Percentiles rank a stretch among this genome's conserved stretches.
phyloP scores from a whole-genome alignment of 2,113 vertebrate species.

The Toxotes jaculatrix region DNA sequence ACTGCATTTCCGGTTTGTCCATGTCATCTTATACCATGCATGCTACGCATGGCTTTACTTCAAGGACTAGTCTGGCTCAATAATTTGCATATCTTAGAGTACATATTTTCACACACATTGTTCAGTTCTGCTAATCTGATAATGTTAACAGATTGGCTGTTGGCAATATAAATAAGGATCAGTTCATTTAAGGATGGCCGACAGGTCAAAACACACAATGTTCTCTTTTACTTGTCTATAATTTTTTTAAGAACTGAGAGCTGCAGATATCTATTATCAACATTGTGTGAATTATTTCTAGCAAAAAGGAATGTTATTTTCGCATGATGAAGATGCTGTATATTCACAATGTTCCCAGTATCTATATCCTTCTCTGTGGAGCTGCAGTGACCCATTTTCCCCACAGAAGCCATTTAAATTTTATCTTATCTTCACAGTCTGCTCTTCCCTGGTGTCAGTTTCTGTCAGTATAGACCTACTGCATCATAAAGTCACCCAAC shows the following conservation, averaged over 20 bases:
- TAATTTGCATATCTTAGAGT: not conserved
- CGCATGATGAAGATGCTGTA: not conserved
- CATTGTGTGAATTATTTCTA: not conserved
- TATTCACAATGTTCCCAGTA: not conserved
- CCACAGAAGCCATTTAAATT: no score
- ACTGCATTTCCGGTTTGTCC: slow-evolving; percentile 86
- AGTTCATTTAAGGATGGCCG: not conserved
- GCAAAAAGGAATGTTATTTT: not conserved
- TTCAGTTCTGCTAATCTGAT: not conserved
- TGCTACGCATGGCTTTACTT: not conserved
- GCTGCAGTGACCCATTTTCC: not conserved
- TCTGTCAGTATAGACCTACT: not conserved
- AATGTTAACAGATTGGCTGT: not conserved
- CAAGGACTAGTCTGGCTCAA: not conserved
- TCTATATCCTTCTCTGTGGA: not conserved
- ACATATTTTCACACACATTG: slow-evolving; percentile 3
- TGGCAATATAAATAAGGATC: not conserved
- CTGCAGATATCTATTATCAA: not conserved
- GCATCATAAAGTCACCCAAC: not conserved
- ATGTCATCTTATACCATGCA: not conserved
- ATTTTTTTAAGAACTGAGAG: not conserved
- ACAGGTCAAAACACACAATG: not conserved
- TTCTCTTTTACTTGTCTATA: not conserved
- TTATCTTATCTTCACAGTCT: not conserved
- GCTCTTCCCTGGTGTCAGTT: not conserved